phyloP scores from a whole-genome alignment of 2,797 vertebrate species.

The Gadopsis marmoratus region DNA sequence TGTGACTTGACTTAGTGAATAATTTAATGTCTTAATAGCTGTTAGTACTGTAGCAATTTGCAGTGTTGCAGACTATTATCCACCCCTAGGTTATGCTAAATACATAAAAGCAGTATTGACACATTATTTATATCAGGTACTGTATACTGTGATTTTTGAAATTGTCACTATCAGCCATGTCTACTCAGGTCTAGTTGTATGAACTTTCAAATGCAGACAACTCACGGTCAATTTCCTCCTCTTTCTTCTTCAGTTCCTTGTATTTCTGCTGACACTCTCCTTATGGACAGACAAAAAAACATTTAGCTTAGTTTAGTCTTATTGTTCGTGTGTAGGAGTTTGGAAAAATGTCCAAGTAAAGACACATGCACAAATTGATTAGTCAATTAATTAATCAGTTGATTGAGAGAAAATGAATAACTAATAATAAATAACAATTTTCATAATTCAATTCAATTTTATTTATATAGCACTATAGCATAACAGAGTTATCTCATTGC shows the following conservation, averaged over 20 bases:
- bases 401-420: not conserved
- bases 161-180: not conserved
- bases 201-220: slow-evolving; percentile 31
- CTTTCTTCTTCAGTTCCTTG: slow-evolving; percentile 93
- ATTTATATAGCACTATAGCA: too few relatives aligned
- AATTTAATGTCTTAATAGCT: too few relatives aligned
- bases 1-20: too few relatives aligned
- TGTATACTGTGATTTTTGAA: not conserved
- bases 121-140: not conserved
- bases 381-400: not conserved
- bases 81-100: not conserved
- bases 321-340: too few relatives aligned
- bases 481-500: too few relatives aligned
- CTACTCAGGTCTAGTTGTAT: not conserved
- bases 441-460: too few relatives aligned
- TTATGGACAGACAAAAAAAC: slow-evolving; percentile 59
- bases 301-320: not conserved
- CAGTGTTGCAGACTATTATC: too few relatives aligned
- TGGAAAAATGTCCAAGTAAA: not conserved
- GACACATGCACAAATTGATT: not conserved
- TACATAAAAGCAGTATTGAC: not conserved
- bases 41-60: too few relatives aligned
- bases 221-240: slow-evolving; percentile 96
- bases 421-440: too few relatives aligned
- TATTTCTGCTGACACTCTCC: slow-evolving; percentile 95